Base-by-base conservation (phyloP, 2,888 invertebrate species). In the Mimumesa dahlbomi region DNA sequence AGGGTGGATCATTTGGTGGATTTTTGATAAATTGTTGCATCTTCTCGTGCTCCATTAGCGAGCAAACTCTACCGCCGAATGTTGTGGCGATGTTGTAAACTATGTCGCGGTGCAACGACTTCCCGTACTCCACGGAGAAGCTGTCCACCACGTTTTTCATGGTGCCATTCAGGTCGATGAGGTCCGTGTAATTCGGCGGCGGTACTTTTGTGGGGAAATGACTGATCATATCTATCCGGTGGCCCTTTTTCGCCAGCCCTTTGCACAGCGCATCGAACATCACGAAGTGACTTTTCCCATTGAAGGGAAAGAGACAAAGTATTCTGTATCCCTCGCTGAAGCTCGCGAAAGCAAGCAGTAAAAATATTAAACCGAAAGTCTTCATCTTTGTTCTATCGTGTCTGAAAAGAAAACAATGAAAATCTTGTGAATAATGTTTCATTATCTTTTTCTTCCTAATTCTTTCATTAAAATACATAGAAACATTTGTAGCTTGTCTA, bases 251-350 rank as follows among this genome's bases (percentile, higher is more conserved):
- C 0, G 90, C 85, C 1, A 92, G 84, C 19, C 89, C 90, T 50
- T 87, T 87, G 25, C 90, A 86, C 31, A 91, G 64, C 0, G 88
- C 82, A 13, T 86, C 88, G 67, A 88, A 89, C 89, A 91, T 90
- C 77, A 88, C 88, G 25, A 86, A 90, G 63, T 91, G 92, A 45
- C 91, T 91, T 64, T 85, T 90, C 1, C 88, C 89, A 4, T 90
- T 89, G 61, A 90, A 90, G 0, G 90, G 86, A 64, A 90, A 90
- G 0, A 90, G 70, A 0, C 90, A 90, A 9, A 91, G 77, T 45
- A 91, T 91, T 45, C 88, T 85, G 0, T 40, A 53, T 5, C 36
- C 57, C 0, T 62, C 48, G 25, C 11, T 49, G 4, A 18, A 18
- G 2, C 19, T 2, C 5, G 34, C 31, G 16, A 64, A 21, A 3